Percentiles rank a stretch among this genome's conserved stretches.
These are phyloP conservation scores for Papilio dardanus DNA, from an alignment of 1,140 invertebrate species.

Conservation along the genomic window DNA sequence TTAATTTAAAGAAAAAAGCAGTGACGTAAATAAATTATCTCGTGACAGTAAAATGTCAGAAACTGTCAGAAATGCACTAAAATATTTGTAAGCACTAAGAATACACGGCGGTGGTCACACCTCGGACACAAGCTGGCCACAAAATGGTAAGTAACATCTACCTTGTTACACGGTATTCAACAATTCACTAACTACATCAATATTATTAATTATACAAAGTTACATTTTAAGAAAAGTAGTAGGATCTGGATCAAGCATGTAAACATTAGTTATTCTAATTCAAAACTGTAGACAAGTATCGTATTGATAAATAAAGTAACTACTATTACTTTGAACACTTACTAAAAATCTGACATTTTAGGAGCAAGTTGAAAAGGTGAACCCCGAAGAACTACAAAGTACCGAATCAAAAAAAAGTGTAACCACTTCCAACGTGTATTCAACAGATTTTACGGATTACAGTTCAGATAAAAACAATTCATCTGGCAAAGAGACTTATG, in stretches of 20 bases:
- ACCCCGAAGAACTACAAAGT: conserved; percentile 63
- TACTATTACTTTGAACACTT: neutral
- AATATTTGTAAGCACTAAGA: conserved; percentile 66
- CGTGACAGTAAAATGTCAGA: conserved; percentile 51
- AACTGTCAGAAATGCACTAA: conserved; percentile 68
- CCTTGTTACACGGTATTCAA: neutral
- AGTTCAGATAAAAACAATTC: conserved; percentile 67
- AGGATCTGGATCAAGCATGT: too few relatives aligned
- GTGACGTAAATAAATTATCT: neutral
- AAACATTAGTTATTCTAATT: too few relatives aligned
- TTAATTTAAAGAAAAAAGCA: conserved; percentile 13
- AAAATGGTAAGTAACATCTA: neutral
- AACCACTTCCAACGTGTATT: conserved; percentile 65
- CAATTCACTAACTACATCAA: conserved; percentile 32
- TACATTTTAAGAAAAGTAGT: neutral
- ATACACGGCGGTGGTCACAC: conserved; percentile 60
- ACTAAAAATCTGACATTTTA: conserved; percentile 41
- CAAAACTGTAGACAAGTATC: neutral
- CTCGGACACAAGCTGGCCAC: neutral
- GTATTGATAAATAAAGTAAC: neutral
- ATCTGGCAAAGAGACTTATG: conserved; percentile 71
- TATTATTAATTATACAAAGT: neutral
- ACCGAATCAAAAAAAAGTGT: conserved; percentile 75
- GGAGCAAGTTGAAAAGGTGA: conserved; percentile 64
- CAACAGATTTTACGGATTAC: conserved; percentile 71